Conservation (phyloP, 2,113 vertebrate genomes). For the Dryoscopus gambensis region DNA sequence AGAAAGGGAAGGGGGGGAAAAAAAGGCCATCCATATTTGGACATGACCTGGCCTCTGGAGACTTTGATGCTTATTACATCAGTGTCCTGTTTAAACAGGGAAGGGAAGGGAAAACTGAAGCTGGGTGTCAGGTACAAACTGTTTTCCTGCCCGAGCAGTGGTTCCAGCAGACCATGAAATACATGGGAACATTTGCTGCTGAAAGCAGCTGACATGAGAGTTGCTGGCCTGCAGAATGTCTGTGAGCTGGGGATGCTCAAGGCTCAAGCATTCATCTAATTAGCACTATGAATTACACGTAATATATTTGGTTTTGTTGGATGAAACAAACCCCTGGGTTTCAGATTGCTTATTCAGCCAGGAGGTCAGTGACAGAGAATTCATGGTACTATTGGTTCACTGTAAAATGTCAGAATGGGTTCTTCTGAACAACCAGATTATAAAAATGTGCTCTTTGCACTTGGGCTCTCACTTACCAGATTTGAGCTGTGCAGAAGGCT, state of each 20-base stretch:
- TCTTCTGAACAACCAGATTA: background rate
- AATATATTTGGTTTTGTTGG: background rate
- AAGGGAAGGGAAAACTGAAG: background rate
- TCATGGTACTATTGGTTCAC: background rate
- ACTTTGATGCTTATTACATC: background rate
- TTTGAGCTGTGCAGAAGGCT: background rate
- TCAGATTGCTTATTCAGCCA: background rate
- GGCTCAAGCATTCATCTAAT: background rate
- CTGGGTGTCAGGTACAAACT: background rate
- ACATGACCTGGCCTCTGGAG: background rate
- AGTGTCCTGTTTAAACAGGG: background rate
- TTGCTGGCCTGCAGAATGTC: background rate
- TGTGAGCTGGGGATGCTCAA: background rate
- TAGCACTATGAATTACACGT: background rate
- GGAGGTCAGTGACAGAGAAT: background rate
- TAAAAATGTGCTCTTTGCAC: background rate
- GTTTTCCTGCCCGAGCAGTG: background rate
- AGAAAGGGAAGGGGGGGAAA: fast-evolving
- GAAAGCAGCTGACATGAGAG: background rate
- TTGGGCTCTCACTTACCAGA: background rate
- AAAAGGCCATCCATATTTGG: background rate
- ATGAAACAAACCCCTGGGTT: background rate
- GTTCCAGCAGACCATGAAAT: background rate
- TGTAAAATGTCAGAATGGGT: background rate
- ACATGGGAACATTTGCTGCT: background rate